Evolutionary conservation across 2,888 invertebrate genomes (phyloP).

Genomic region (Dryocosmus kuriphilus): DNA sequence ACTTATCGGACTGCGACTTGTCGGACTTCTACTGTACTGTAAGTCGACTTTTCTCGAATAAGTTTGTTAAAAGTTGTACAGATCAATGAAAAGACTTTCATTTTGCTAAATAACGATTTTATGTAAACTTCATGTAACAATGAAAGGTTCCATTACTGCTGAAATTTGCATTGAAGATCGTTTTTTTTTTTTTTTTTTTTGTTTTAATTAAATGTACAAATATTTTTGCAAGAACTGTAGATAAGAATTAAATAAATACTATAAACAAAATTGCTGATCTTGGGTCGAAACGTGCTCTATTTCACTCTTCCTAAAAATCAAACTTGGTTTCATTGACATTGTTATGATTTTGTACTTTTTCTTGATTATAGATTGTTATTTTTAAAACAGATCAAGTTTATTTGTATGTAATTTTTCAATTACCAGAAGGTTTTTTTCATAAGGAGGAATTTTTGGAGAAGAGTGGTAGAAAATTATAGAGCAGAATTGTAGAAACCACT

Average conservation of each 20-base stretch:
- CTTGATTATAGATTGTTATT: neutral
- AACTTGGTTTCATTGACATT: too few relatives aligned
- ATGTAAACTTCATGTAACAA: neutral
- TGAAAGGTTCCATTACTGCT: neutral
- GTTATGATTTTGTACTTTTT: too few relatives aligned
- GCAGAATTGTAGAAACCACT: neutral
- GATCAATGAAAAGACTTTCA: neutral
- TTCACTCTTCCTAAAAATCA: too few relatives aligned
- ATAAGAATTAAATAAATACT: neutral
- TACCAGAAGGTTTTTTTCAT: neutral
- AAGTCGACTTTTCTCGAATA: neutral
- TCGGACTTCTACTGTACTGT: too few relatives aligned
- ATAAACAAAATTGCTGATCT: neutral
- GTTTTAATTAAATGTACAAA: neutral
- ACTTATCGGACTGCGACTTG: too few relatives aligned
- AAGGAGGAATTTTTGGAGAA: neutral
- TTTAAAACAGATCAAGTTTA: neutral
- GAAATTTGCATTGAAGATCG: too few relatives aligned
- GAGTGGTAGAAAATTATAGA: neutral
- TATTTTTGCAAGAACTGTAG: conserved; percentile 31
- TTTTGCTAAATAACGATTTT: neutral
- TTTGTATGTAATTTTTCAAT: neutral
- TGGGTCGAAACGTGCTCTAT: neutral
- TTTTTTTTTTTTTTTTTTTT: too few relatives aligned
- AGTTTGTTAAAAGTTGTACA: neutral